phyloP scores from a whole-genome alignment of 2,888 invertebrate species.

The Tetragonisca angustula region DNA sequence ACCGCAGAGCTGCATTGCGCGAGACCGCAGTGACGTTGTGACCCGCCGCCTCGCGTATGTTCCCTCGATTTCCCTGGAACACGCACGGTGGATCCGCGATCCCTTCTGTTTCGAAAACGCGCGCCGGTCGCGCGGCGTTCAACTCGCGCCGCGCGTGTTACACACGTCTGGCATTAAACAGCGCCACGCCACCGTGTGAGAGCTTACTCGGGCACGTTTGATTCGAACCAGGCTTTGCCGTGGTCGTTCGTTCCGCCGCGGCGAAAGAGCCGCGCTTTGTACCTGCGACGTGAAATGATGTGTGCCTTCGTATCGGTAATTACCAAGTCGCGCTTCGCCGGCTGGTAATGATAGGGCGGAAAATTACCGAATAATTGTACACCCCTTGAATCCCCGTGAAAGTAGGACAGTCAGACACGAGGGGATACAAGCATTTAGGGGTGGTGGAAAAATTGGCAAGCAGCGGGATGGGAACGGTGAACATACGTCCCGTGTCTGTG shows the following conservation, averaged over 20 bases:
- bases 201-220: slow-evolving; percentile 4
- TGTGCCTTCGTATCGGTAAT: slow-evolving; percentile 37
- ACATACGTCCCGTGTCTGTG: not conserved
- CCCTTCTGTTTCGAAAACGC: slow-evolving; percentile 31
- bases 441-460: not conserved
- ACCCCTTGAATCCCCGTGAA: slow-evolving; percentile 1
- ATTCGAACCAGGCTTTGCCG: slow-evolving; percentile 3
- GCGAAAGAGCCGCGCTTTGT: not conserved
- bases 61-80: slow-evolving; percentile 43
- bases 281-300: slow-evolving; percentile 10
- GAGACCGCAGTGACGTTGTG: slow-evolving; percentile 62
- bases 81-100: slow-evolving; percentile 31
- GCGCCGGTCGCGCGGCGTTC: not conserved
- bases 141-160: not conserved
- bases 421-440: not conserved
- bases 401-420: not conserved
- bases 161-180: not conserved
- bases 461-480: not conserved
- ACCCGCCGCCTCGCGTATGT: slow-evolving; percentile 31
- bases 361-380: slow-evolving; percentile 39
- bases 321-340: not conserved
- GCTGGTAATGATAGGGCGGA: slow-evolving; percentile 11
- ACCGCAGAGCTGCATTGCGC: slow-evolving; percentile 61
- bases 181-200: slow-evolving; percentile 7
- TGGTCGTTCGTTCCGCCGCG: not conserved